Evolutionary conservation across 2,888 invertebrate genomes (phyloP).

Genomic region (Dyspetes luteomarginatus): DNA sequence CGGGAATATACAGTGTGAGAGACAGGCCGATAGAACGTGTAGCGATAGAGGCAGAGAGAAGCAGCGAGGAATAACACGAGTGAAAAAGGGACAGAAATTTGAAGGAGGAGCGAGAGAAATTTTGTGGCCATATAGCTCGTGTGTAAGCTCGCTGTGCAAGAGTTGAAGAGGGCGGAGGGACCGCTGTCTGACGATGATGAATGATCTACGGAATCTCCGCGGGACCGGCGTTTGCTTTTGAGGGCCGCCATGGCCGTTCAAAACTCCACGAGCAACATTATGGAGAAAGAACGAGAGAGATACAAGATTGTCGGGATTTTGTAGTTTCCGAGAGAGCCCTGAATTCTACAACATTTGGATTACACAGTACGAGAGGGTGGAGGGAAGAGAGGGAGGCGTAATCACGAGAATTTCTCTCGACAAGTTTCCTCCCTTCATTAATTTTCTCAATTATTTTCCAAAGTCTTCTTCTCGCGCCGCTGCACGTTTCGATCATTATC

Average conservation of each 20-base stretch:
- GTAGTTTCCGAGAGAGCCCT: slow-evolving; percentile 45
- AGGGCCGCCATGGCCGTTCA: slow-evolving; percentile 77
- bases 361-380: neutral
- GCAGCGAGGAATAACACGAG: slow-evolving; percentile 46
- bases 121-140: slow-evolving; percentile 41
- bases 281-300: slow-evolving; percentile 52
- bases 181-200: slow-evolving; percentile 82
- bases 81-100: slow-evolving; percentile 62
- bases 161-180: slow-evolving; percentile 75
- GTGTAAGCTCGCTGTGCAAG: slow-evolving; percentile 57
- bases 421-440: slow-evolving; percentile 42
- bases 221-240: slow-evolving; percentile 80
- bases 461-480: slow-evolving; percentile 14
- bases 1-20: slow-evolving; percentile 55
- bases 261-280: slow-evolving; percentile 51
- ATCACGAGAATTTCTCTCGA: slow-evolving; percentile 44
- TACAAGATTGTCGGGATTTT: slow-evolving; percentile 45
- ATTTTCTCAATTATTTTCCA: slow-evolving; percentile 60
- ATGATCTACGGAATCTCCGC: slow-evolving; percentile 81
- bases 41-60: slow-evolving; percentile 39
- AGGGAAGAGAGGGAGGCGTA: neutral
- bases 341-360: slow-evolving; percentile 56
- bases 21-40: slow-evolving; percentile 39
- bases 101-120: slow-evolving; percentile 68
- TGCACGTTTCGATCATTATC: slow-evolving; percentile 50